Evolutionary conservation across 2,113 vertebrate species (phyloP), one percentile per base, ranked within the genome.

Genomic region (Pygoscelis antarcticus): DNA sequence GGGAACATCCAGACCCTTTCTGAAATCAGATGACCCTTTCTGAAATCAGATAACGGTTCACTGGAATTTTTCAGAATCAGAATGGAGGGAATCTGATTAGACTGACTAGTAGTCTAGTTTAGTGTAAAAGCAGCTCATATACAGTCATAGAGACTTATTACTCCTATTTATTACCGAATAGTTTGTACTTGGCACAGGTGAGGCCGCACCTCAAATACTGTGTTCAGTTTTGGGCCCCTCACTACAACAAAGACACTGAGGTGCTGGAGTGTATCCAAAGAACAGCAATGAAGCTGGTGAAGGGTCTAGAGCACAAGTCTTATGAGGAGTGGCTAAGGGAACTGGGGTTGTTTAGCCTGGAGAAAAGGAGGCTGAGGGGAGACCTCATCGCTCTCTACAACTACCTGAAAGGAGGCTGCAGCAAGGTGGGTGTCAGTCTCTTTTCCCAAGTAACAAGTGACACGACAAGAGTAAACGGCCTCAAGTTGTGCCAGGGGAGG

Each of bases 131-230:
- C 30, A 90, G 22, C 30, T 77, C 3, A 0, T 20, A 69, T 4
- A 49, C 13, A 69, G 32, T 52, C 44, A 79, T 0, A 36, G 11
- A 42, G 7, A 60, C 13, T 5, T 13, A 27, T 11, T 40, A 69
- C 10, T 93, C 13, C 46, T 79, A 10, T 55, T 65, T 40, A 5
- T 23, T 54, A 61, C 11, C 1, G 8, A 80, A 10, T 42, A 54
- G 21, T 42, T 78, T 22, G 29, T 79, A 60, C 10, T 32, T 0
- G 10, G 38, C n/a, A 42, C 25, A 55, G n/a, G 17, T 81, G 60
- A 89, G 34, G 17, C 16, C 1, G 1, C 36, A 84, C 2, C 14
- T 66, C 0, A 0, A 65, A 13, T 30, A 8, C 23, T 7, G 5
- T 44, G 13, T 47, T n/a, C 69, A 71, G 23, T 71, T 82, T 44